A percentile compares a stretch with the other conserved stretches of the same genome.
Evolutionary conservation across 1,140 invertebrate genomes (phyloP).

Genomic region (Drosophila mayri): DNA sequence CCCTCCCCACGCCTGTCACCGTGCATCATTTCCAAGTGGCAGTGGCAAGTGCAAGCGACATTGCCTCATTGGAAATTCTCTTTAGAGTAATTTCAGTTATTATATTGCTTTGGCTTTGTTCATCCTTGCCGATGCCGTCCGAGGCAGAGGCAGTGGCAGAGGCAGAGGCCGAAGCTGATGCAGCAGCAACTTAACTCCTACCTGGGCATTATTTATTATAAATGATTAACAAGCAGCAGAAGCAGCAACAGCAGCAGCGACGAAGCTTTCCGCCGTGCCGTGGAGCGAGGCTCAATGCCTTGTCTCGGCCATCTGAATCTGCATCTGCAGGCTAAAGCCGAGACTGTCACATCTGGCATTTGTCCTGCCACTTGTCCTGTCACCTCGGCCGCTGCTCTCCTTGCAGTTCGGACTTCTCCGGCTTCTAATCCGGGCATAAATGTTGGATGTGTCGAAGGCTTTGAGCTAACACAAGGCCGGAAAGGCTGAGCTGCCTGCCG

Average conservation of each 20-base stretch:
- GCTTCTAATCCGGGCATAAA: conserved; percentile 64
- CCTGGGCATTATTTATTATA: conserved; percentile 79
- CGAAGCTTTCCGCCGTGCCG: neutral
- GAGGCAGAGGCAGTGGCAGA: conserved; percentile 21
- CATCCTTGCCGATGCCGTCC: conserved; percentile 19
- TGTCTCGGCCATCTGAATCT: conserved; percentile 8
- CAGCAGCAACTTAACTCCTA: conserved; percentile 66
- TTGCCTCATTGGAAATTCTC: conserved; percentile 76
- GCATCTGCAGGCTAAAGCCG: neutral
- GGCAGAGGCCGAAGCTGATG: conserved; percentile 35
- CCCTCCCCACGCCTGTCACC: neutral
- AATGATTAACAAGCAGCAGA: conserved; percentile 73
- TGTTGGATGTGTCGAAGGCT: conserved; percentile 70
- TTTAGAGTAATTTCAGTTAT: conserved; percentile 81
- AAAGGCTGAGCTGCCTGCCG: conserved; percentile 20
- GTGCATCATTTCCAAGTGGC: conserved; percentile 17
- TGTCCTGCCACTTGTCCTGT: conserved; percentile 40
- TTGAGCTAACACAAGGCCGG: conserved; percentile 38
- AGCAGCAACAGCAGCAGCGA: conserved; percentile 34
- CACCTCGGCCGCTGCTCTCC: conserved; percentile 2
- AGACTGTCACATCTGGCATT: conserved; percentile 43
- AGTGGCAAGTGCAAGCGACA: conserved; percentile 51
- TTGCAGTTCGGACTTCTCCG: neutral
- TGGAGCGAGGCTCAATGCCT: neutral
- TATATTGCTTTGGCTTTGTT: conserved; percentile 81